Base-by-base conservation (phyloP, 2,888 invertebrate species). In the Coecobrya sp. region DNA sequence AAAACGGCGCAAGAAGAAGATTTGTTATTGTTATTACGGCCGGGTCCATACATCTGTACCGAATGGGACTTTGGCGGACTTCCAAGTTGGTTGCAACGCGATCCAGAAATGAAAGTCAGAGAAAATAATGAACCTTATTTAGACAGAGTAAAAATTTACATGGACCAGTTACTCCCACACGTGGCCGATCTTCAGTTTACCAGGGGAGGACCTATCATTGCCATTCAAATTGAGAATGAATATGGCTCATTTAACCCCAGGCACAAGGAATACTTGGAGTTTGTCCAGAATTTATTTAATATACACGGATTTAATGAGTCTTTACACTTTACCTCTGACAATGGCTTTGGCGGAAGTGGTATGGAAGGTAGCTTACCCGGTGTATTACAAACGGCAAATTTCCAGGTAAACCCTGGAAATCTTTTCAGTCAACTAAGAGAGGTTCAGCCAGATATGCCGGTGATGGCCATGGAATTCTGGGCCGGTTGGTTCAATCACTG, bases 381-480 rank as follows among this genome's bases (percentile, higher is more conserved):
- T 76, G 96, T 96, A 8, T 95, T 97, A 19, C 96, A 96, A 95
- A 97, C 97, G 0, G 96, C 96, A 25, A 97, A 97, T 95, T 97
- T 97, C 95, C 96, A 96, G 79, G 95, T 95, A 0, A 95, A 96
- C 90, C 96, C 96, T 0, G 95, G 95, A 55, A 93, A 95, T 4
- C 95, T 96, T 93, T 96, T 97, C 91, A 95, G 96, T 13, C 95
- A 95, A 8, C 95, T 97, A 68, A 95, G 95, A 88, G 93, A 95
- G 68, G 95, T 96, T 16, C 96, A 96, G 94, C 96, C 96, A 0
- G 95, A 96, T 89, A 96, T 96, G 93, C 97, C 97, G 0, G 93
- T 96, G 10, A 96, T 97, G 96, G 96, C 96, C 0, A 96, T 96
- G 96, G 97, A 97, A 95, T 97, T 96, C 95, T 97, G 97, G 97